phyloP scores from a whole-genome alignment of 2,797 vertebrate genomes.

The Margarornis squamiger region DNA sequence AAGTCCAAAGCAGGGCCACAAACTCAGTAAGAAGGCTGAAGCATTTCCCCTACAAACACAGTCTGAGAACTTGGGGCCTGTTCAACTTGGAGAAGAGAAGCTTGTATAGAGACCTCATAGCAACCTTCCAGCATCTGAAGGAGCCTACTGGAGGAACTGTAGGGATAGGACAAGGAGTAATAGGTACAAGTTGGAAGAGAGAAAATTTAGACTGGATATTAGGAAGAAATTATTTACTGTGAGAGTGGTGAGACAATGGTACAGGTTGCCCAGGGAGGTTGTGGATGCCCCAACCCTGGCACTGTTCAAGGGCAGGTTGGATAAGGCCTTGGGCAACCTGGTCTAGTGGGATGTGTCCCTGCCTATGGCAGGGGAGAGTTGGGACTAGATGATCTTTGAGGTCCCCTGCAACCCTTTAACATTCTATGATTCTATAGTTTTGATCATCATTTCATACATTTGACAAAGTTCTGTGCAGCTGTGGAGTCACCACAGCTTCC shows the following conservation, averaged over 20 bases:
- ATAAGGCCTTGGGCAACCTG: not conserved
- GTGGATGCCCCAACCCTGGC: not conserved
- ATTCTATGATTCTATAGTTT: not conserved
- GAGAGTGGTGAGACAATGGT: not conserved
- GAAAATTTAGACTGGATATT: not conserved
- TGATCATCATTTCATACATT: not conserved
- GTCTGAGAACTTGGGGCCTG: not conserved
- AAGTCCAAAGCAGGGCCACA: not conserved
- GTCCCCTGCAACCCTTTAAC: not conserved
- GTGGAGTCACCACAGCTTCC: not conserved
- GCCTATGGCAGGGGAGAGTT: not conserved
- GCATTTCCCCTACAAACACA: not conserved
- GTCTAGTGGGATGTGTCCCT: not conserved
- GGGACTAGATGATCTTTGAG: not conserved
- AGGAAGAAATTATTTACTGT: not conserved
- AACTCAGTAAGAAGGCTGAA: not conserved
- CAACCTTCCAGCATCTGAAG: not conserved
- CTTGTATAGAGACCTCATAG: not conserved
- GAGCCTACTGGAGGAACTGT: not conserved
- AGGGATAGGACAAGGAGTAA: not conserved
- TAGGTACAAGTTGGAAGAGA: not conserved
- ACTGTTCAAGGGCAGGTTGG: not conserved
- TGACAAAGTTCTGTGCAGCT: not conserved
- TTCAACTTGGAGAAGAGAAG: not conserved
- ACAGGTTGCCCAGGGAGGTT: not conserved